These are phyloP conservation scores for Drosophila micromelanica DNA, from an alignment of 1,140 invertebrate species.

Conservation along the genomic window DNA sequence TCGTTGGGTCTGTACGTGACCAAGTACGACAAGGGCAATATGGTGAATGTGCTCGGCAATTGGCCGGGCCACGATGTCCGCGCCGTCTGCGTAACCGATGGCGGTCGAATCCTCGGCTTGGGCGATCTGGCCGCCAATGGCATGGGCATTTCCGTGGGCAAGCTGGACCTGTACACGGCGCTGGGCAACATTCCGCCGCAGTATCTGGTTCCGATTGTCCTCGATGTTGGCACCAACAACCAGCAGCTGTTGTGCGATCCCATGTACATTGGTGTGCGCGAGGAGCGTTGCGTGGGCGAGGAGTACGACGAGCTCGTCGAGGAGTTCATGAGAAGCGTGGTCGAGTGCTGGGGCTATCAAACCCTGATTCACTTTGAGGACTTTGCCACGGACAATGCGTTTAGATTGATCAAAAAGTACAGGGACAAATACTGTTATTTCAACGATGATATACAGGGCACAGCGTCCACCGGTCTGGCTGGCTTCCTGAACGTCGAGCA, in stretches of 20 bases:
- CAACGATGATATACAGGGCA: constrained; percentile 99
- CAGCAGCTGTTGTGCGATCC: constrained; percentile 93
- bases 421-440: constrained; percentile 95
- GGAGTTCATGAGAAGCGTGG: constrained; percentile 98
- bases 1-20: constrained; percentile 98
- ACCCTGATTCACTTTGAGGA: constrained; percentile 97
- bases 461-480: constrained; percentile 95
- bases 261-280: constrained; percentile 96
- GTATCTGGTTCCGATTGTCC: constrained; percentile 93
- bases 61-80: constrained; percentile 88
- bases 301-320: constrained; percentile 98
- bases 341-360: constrained; percentile 92
- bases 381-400: constrained; percentile 97
- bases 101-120: constrained; percentile 96
- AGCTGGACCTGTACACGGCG: constrained; percentile 96
- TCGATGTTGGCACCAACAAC: constrained; percentile 97
- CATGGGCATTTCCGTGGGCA: constrained; percentile 99
- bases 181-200: constrained; percentile 96
- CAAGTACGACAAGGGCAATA: constrained; percentile 96
- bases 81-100: constrained; percentile 97
- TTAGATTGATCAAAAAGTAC: constrained; percentile 94
- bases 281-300: constrained; percentile 91
- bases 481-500: constrained; percentile 93
- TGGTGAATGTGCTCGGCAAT: constrained; percentile 89
- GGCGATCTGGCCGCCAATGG: constrained; percentile 97